Evolutionary conservation across 1,140 invertebrate genomes (phyloP).

Genomic region (Drosophila arawakana): DNA sequence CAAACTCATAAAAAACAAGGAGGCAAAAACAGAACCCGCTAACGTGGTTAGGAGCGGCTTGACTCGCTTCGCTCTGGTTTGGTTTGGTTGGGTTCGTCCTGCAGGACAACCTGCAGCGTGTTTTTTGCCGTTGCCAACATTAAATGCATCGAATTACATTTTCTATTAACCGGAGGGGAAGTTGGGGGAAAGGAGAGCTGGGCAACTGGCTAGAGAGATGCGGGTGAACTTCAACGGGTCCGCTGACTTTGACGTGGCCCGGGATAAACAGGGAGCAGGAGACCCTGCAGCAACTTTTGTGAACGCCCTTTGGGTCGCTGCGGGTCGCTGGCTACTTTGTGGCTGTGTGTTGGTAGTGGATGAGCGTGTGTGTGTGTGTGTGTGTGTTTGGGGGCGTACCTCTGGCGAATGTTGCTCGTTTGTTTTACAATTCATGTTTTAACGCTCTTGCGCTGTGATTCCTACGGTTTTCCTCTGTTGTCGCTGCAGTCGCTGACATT

Average conservation of each 20-base stretch:
- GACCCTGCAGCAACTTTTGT: slow-evolving; percentile 7
- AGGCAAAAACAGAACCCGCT: slow-evolving; percentile 19
- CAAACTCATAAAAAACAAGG: slow-evolving; percentile 69
- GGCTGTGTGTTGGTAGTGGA: slow-evolving; percentile 15
- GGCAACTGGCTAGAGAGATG: slow-evolving; percentile 1
- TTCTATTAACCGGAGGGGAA: slow-evolving; percentile 71
- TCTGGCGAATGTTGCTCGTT: slow-evolving; percentile 72
- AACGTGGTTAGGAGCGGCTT: neutral
- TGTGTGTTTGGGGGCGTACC: slow-evolving; percentile 31
- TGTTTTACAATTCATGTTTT: slow-evolving; percentile 83
- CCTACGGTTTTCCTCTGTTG: slow-evolving; percentile 34
- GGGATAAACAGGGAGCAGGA: slow-evolving; percentile 9
- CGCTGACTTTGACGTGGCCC: slow-evolving; percentile 44
- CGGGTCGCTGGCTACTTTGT: slow-evolving; percentile 71
- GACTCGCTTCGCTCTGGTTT: too few relatives aligned
- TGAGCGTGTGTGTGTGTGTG: slow-evolving; percentile 6
- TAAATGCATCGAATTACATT: slow-evolving; percentile 82
- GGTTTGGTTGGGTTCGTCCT: neutral
- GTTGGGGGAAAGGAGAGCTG: neutral
- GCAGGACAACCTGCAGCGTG: slow-evolving; percentile 44
- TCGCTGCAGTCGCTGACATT: slow-evolving; percentile 59
- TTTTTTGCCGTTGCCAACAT: slow-evolving; percentile 64
- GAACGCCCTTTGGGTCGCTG: slow-evolving; percentile 27
- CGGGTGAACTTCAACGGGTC: slow-evolving; percentile 34
- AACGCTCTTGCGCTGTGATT: slow-evolving; percentile 79